Base-by-base conservation (phyloP, 2,797 vertebrate species). In the Setipinna tenuifilis region DNA sequence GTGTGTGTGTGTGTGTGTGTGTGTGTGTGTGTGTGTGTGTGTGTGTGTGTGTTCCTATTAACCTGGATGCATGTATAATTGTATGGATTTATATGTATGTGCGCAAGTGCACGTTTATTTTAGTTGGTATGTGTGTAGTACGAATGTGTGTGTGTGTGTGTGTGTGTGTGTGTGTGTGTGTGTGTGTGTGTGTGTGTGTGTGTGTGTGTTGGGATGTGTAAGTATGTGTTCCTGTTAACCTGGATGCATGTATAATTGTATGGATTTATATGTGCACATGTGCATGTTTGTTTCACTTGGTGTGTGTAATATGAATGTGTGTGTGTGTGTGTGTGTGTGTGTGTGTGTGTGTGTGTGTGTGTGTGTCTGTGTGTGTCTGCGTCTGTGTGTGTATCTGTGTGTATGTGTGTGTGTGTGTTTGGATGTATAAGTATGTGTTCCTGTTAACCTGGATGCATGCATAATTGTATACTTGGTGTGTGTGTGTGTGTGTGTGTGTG, bases 121-220 rank as follows among this genome's bases (percentile, higher is more conserved):
- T 11, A 2, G 6, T n/a, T 61, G 59, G 21, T 61, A 21, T 61
- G 59, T 61, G 59, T n/a, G 21, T 61, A n/a, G 21, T 62, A n/a
- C 6, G 5, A 23, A 5, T 23, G 21, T 62, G 5, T n/a, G 59
- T 62, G 0, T 62, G 61, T 25, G 1, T 25, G 23, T 28, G 61
- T 62, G n/a, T 10, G 21, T n/a, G 23, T 25, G 23, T 61, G 21
- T 61, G n/a, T 61, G 59, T 61, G 59, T n/a, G 21, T 61, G 19
- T 61, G n/a, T 61, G 59, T 61, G 59, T 61, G 59, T 62, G 59
- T 62, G 59, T 62, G 62, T 68, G 62, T 14, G 62, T 68, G 62
- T 68, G 62, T 68, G 62, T 68, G 65, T 71, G 62, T 28, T 0
- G 7, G 50, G 7, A 9, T 3, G 50, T 0, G 50, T 14, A 7